Base-by-base conservation (phyloP, 1,140 invertebrate species). In the Pseudomyrmex flavicornis region DNA sequence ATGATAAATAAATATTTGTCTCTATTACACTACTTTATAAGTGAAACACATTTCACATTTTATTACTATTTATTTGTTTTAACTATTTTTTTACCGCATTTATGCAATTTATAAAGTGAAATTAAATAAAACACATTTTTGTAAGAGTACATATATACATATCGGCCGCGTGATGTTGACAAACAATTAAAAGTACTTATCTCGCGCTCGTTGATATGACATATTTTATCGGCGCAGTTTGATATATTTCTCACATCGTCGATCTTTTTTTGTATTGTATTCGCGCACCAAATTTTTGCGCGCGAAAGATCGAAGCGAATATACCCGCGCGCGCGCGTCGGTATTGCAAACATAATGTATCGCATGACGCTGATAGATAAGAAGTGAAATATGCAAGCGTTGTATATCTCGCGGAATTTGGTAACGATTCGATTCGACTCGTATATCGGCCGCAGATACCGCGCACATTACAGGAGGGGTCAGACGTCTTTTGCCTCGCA, bases 281-380 rank as follows among this genome's bases (percentile, higher is more conserved):
- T 5, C 59, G 15, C 35, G 5, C 35, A 7, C 2, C 9, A 66
- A 66, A 66, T 66, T 17, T 13, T 48, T 35, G 35, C 35, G 20
- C 44, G 65, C 44, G 7, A 62, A 62, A 62, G 20, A 62, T 35
- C 35, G 35, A 62, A 22, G 20, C 20, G 20, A 22, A 48, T 52
- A 66, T 46, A 46, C 2, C 63, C 20, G 20, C 26, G 26, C 17
- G 22, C 59, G 22, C 59, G 22, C 59, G 2, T 17, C 62, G 26
- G 44, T 35, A 44, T 44, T 65, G 44, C 9, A 48, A 35, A 44
- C 63, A 66, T 66, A 66, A 66, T 66, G 65, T 66, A 66, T 66
- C 20, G 44, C 65, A 20, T 22, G 44, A 15, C 46, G 65, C 44
- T 17, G 65, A 66, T 66, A 66, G 63, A 66, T 66, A 66, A 66